These are phyloP conservation scores for Odontamblyopus lacepedii DNA, from an alignment of 2,797 vertebrate genomes.

Conservation along the genomic window DNA sequence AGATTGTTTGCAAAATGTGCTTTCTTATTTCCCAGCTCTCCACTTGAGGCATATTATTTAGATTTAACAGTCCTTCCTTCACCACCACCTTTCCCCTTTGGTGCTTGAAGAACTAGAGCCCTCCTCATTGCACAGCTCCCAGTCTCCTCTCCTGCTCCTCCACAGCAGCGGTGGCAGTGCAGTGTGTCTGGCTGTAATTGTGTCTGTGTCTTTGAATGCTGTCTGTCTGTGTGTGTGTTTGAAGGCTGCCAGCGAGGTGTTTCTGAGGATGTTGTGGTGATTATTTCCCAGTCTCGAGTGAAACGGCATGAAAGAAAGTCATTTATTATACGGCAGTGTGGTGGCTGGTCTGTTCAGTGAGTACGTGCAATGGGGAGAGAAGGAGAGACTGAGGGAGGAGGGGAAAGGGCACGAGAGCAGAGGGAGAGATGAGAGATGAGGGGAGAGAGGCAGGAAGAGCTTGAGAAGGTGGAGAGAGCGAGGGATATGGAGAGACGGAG, in stretches of 20 bases:
- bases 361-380: not conserved
- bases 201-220: conserved; percentile 34
- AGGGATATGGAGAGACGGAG: too few relatives aligned
- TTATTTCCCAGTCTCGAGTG: conserved; percentile 54
- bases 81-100: conserved; percentile 18
- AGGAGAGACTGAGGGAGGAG: not conserved
- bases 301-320: conserved; percentile 53
- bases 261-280: conserved; percentile 51
- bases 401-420: not conserved
- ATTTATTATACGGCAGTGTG: conserved; percentile 55
- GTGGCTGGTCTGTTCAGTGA: conserved; percentile 4
- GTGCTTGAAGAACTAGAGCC: conserved; percentile 42
- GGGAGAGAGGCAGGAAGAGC: not conserved
- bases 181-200: conserved; percentile 41
- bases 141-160: conserved; percentile 33
- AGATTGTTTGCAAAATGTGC: too few relatives aligned
- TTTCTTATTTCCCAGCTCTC: not conserved
- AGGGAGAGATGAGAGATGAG: not conserved
- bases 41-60: not conserved
- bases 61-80: not conserved
- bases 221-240: conserved; percentile 44
- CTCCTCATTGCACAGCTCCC: conserved; percentile 54
- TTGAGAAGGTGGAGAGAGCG: not conserved
- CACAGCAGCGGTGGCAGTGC: conserved; percentile 30
- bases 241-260: conserved; percentile 49